A percentile compares a stretch with the other conserved stretches of the same genome.
These are phyloP conservation scores for Percopsis omiscomaycus DNA, from an alignment of 2,797 vertebrate genomes.

Conservation along the genomic window DNA sequence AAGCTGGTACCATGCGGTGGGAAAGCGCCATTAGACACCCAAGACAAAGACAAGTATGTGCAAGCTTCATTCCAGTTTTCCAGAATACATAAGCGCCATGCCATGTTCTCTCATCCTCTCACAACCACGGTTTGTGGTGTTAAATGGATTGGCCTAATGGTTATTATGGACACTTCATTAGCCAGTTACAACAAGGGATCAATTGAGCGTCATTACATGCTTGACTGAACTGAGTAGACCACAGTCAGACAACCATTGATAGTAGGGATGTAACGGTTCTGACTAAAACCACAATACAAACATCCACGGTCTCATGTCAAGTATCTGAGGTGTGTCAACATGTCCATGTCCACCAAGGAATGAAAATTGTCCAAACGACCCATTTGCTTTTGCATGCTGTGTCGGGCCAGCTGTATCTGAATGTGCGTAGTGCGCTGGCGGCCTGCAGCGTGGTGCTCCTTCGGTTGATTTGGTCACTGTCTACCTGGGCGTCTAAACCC, in stretches of 20 bases:
- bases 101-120: constrained; percentile 16
- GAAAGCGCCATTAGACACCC: constrained; percentile 5
- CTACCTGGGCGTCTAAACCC: too few relatives aligned
- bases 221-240: constrained; percentile 50
- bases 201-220: constrained; percentile 64
- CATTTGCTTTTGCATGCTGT: too few relatives aligned
- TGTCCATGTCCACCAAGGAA: too few relatives aligned
- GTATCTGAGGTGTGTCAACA: too few relatives aligned
- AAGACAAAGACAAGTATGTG: constrained; percentile 34
- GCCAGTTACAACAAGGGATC: constrained; percentile 62
- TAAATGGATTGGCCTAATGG: constrained; percentile 69
- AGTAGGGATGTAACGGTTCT: neutral
- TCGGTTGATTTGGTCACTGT: too few relatives aligned
- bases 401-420: too few relatives aligned
- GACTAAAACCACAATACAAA: too few relatives aligned
- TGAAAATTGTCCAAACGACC: too few relatives aligned
- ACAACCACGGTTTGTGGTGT: constrained; percentile 36
- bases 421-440: too few relatives aligned
- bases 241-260: constrained; percentile 7
- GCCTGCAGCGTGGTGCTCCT: too few relatives aligned
- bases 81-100: constrained; percentile 5
- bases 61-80: neutral
- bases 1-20: too few relatives aligned
- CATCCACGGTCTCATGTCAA: too few relatives aligned
- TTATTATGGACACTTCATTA: constrained; percentile 73